These are phyloP conservation scores for Andrena fulva DNA, from an alignment of 2,888 invertebrate species.

Conservation along the genomic window DNA sequence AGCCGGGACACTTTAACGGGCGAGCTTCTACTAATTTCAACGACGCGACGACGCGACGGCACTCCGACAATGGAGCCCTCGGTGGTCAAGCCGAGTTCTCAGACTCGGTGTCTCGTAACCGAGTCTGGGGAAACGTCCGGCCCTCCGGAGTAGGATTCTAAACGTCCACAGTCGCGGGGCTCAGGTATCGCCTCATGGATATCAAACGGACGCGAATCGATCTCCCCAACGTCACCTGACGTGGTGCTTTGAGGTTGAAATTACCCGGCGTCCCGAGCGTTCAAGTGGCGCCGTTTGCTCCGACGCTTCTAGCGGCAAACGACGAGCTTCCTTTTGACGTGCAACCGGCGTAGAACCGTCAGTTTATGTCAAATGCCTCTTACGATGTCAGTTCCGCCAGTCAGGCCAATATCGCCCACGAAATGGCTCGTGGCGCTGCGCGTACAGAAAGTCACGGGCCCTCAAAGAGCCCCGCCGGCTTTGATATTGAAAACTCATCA, in stretches of 20 bases:
- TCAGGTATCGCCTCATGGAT: background rate
- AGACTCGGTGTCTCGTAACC: background rate
- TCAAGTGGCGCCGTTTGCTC: slow-evolving; percentile 33
- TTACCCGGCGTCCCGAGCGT: slow-evolving; percentile 45
- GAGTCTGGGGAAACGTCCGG: background rate
- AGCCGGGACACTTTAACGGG: background rate
- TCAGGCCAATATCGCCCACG: slow-evolving; percentile 32
- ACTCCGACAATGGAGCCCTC: background rate
- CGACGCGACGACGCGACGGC: background rate
- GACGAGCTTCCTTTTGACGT: slow-evolving; percentile 49
- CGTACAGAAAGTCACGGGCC: background rate
- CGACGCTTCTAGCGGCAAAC: slow-evolving; percentile 36
- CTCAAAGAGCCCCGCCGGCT: background rate
- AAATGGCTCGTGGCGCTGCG: slow-evolving; percentile 3
- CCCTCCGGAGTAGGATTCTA: background rate
- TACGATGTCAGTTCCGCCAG: background rate
- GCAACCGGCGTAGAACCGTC: slow-evolving; percentile 33
- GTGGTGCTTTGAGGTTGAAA: slow-evolving; percentile 50
- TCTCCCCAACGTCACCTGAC: slow-evolving; percentile 27
- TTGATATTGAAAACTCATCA: slow-evolving; percentile 3
- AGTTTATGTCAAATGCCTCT: slow-evolving; percentile 44
- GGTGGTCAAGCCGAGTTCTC: background rate
- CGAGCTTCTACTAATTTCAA: background rate
- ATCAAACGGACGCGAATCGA: slow-evolving; percentile 43
- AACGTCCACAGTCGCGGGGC: background rate